Evolutionary conservation across 2,113 vertebrate species (phyloP), one percentile per base, ranked within the genome.

Genomic region (Chauna torquata): DNA sequence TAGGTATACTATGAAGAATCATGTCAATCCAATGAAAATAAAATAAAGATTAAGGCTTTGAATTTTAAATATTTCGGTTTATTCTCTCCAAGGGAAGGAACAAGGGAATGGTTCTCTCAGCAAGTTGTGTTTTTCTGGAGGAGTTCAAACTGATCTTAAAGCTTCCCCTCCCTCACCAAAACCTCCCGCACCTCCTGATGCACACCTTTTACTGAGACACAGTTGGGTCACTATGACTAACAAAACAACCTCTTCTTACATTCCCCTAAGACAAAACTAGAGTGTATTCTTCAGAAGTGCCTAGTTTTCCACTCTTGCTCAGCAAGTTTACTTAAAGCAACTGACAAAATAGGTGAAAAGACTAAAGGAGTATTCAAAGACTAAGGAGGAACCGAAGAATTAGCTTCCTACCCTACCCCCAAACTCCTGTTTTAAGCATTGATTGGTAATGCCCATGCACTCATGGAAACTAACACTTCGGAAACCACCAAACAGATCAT

Each of bases 401-500:
- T 47, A 64, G 6, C 36, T 82, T 77, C 28, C 12, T 20, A 86
- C 13, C 28, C 42, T 82, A 57, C 6, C 9, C 54, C 40, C 49
- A n/a, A 90, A 69, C 27, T 59, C n/a, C 47, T 49, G 8, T 34
- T 87, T 45, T 32, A 75, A 82, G 52, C 38, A 50, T 59, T 88
- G 42, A 88, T 87, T 77, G 42, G 40, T 40, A 96, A 89, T 36
- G 52, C 85, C n/a, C 50, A 64, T 64, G 79, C 36, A 72, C 57
- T 82, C 44, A 64, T 34, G 55, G 57, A 90, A 83, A 82, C 52
- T 61, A 90, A 45, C 42, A 58, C 30, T 86, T 96, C 61, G 64
- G 79, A 95, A 96, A 88, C 54, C 47, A 27, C 54, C 52, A 90
- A 89, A 93, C 79, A 94, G 89, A 91, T 89, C 25, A 74, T 95